A percentile compares a stretch with the other conserved stretches of the same genome.
These are phyloP conservation scores for Pseudococcus longispinus DNA, from an alignment of 2,888 invertebrate genomes.

Conservation along the genomic window DNA sequence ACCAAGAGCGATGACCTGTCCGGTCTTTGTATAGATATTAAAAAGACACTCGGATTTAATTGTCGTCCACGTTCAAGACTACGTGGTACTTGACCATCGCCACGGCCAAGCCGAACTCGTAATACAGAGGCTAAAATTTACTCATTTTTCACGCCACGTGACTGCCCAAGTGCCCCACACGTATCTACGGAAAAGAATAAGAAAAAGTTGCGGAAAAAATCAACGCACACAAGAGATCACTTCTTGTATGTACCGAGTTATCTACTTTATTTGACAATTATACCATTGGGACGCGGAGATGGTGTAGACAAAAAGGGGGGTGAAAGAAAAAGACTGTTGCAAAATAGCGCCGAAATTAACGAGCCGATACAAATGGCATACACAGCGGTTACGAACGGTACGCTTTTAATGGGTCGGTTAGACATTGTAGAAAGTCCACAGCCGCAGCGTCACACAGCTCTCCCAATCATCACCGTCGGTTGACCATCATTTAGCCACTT, in stretches of 20 bases:
- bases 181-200: neutral
- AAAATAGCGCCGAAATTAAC: constrained; percentile 14
- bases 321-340: constrained; percentile 18
- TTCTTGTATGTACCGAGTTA: neutral
- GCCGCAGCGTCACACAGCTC: constrained; percentile 17
- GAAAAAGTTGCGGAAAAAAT: neutral
- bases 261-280: constrained; percentile 36
- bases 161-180: neutral
- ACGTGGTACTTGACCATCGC: neutral
- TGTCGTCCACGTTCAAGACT: neutral
- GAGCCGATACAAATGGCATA: constrained; percentile 44
- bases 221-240: neutral
- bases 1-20: constrained; percentile 3
- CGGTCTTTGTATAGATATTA: neutral
- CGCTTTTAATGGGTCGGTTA: constrained; percentile 45
- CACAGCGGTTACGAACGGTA: constrained; percentile 24
- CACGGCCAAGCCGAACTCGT: too few relatives aligned
- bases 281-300: neutral
- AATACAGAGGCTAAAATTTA: neutral
- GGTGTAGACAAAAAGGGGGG: neutral
- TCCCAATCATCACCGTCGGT: constrained; percentile 44
- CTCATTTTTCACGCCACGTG: neutral
- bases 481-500: constrained; percentile 46
- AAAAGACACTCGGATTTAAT: neutral
- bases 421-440: constrained; percentile 35